A percentile compares a stretch with the other conserved stretches of the same genome.
Evolutionary conservation across 2,113 vertebrate species (phyloP).

Genomic region (Hemichromis elongatus): DNA sequence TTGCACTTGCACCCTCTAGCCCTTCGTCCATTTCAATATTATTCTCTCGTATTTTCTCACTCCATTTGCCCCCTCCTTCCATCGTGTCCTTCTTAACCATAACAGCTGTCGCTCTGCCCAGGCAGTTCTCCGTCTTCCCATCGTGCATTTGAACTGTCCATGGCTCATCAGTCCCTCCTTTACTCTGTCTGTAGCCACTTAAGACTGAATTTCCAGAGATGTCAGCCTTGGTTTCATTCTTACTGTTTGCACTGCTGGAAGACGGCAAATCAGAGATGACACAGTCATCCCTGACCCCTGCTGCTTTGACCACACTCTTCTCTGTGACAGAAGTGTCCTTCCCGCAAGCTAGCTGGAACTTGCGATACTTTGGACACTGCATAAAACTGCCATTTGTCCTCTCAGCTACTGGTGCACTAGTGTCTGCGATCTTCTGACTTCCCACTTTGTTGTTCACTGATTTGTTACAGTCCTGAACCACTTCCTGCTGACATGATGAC

Average conservation of each 20-base stretch:
- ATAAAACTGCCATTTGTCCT: conserved; percentile 55
- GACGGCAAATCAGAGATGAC: not conserved
- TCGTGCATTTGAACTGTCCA: not conserved
- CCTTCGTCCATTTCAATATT: not conserved
- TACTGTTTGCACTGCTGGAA: not conserved
- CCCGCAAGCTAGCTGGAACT: conserved; percentile 86
- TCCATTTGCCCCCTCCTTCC: not conserved
- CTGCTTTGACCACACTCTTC: conserved; percentile 44
- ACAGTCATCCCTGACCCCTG: not conserved
- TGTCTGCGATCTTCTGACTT: conserved; percentile 34
- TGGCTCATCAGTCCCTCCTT: not conserved
- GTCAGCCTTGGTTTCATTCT: not conserved
- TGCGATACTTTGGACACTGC: conserved; percentile 87
- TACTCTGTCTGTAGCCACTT: not conserved
- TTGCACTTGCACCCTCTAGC: not conserved
- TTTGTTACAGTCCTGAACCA: conserved; percentile 6
- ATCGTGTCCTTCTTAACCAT: not conserved
- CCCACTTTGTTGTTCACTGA: conserved; percentile 60
- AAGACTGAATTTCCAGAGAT: not conserved
- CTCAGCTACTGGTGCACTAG: not conserved
- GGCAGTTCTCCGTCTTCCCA: not conserved
- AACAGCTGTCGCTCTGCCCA: not conserved
- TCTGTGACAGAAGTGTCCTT: conserved; percentile 61
- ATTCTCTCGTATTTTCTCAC: not conserved
- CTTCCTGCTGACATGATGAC: conserved; percentile 60